These are phyloP conservation scores for Fregata magnificens DNA, from an alignment of 2,113 vertebrate species.

Conservation along the genomic window DNA sequence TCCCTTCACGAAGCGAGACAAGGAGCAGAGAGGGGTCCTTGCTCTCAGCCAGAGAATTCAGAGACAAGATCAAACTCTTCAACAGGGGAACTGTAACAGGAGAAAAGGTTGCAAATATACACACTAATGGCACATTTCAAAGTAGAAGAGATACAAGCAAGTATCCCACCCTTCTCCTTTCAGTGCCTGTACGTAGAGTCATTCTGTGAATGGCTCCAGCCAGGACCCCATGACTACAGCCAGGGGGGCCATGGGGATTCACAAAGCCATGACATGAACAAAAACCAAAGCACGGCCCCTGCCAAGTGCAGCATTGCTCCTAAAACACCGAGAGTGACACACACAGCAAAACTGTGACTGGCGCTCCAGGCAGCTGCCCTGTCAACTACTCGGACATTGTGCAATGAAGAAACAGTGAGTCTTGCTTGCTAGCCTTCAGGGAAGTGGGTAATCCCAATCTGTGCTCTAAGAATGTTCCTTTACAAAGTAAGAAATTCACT, in stretches of 20 bases:
- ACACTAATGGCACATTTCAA: neutral
- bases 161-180: neutral
- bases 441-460: neutral
- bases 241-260: no score
- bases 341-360: neutral
- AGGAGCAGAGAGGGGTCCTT: neutral
- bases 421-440: neutral
- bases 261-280: rapidly evolving
- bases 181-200: rapidly evolving
- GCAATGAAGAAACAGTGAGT: neutral
- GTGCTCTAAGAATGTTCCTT: neutral
- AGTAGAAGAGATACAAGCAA: neutral
- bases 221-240: rapidly evolving
- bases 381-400: neutral
- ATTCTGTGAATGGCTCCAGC: neutral
- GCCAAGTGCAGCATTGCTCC: neutral
- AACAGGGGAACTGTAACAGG: neutral
- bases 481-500: neutral
- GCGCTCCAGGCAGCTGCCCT: neutral
- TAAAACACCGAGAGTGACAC: neutral
- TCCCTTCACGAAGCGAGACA: neutral
- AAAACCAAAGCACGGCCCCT: neutral
- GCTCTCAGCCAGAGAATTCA: neutral
- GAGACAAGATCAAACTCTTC: neutral
- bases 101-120: neutral